Evolutionary conservation across 37 sponge, comb jelly and placozoan genomes (phyloP).

Genomic region (Ianthella basta): DNA sequence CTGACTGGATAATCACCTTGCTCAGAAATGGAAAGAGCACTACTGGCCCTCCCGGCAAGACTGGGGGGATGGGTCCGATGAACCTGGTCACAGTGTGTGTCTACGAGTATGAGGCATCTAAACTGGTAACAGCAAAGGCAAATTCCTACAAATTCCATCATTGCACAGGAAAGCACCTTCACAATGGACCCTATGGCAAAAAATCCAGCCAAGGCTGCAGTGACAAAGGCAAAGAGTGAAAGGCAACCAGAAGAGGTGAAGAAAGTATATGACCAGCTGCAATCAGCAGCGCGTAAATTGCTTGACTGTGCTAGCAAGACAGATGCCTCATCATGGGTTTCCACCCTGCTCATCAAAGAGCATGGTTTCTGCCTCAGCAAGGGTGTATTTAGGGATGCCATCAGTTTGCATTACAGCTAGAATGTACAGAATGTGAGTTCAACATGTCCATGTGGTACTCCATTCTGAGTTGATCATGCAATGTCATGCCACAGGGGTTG

Average conservation of each 20-base stretch:
- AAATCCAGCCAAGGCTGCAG: neutral
- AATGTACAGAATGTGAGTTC: neutral
- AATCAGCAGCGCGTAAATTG: neutral
- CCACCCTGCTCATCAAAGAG: neutral
- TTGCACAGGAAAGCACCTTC: neutral
- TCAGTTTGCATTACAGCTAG: constrained; percentile 1
- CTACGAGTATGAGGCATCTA: constrained; percentile 6
- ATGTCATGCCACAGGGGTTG: constrained; percentile 31
- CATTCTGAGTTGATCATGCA: constrained; percentile 11
- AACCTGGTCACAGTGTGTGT: neutral
- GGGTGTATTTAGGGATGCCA: neutral
- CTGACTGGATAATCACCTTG: constrained; percentile 18
- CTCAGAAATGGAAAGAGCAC: constrained; percentile 8
- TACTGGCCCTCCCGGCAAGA: constrained; percentile 22
- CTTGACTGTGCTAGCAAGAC: constrained; percentile 3
- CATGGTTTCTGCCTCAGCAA: neutral
- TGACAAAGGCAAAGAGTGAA: constrained; percentile 4
- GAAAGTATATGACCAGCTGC: neutral
- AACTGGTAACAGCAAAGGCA: constrained; percentile 30
- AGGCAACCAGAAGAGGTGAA: neutral
- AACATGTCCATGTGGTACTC: constrained; percentile 9
- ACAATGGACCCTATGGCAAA: neutral
- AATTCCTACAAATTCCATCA: neutral
- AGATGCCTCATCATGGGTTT: constrained; percentile 20
- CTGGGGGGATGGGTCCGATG: neutral